phyloP scores from a whole-genome alignment of 2,797 vertebrate genomes.

The Diplodus puntazzo region DNA sequence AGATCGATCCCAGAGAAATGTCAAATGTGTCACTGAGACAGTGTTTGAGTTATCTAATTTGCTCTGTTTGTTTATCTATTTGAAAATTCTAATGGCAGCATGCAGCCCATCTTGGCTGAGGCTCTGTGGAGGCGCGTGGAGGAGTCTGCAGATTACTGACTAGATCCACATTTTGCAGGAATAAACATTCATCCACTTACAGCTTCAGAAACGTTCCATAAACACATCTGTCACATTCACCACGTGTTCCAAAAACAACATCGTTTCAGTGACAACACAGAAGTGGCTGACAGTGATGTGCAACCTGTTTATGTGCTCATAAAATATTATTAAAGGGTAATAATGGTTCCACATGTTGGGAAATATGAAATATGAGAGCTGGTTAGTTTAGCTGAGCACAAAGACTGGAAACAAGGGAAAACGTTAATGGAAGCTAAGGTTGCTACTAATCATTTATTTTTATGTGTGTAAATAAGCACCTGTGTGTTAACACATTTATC shows the following conservation, averaged over 20 bases:
- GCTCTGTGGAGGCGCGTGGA: slow-evolving; percentile 33
- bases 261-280: background rate
- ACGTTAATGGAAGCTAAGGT: too few relatives aligned
- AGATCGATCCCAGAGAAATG: slow-evolving; percentile 34
- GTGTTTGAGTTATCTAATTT: slow-evolving; percentile 33
- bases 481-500: too few relatives aligned
- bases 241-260: background rate
- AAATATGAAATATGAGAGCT: background rate
- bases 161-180: slow-evolving; percentile 22
- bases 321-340: background rate
- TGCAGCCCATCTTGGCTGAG: slow-evolving; percentile 27
- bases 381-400: background rate
- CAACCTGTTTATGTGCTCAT: background rate
- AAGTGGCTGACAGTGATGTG: background rate
- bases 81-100: slow-evolving; percentile 22
- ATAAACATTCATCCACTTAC: slow-evolving; percentile 10
- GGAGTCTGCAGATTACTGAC: slow-evolving; percentile 23
- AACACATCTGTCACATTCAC: slow-evolving; percentile 6
- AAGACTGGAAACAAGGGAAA: slow-evolving; percentile 1
- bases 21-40: slow-evolving; percentile 31
- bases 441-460: too few relatives aligned
- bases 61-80: slow-evolving; percentile 42
- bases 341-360: background rate
- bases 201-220: background rate
- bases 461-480: too few relatives aligned